Conservation (phyloP, 2,113 vertebrate species). For the Blennius ocellaris region DNA sequence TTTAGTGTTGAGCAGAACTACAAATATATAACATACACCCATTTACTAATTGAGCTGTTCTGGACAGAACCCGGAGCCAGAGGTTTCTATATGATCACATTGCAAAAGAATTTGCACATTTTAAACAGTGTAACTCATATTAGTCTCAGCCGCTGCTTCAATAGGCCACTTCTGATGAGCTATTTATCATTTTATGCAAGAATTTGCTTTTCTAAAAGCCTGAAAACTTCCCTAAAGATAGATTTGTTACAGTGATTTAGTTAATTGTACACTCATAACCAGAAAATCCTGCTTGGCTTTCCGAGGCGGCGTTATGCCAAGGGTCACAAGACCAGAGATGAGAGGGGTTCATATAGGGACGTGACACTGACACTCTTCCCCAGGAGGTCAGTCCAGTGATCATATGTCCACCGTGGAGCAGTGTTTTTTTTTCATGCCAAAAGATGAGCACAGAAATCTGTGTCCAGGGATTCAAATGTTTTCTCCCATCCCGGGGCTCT, state of each 20-base stretch:
- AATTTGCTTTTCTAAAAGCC: not conserved
- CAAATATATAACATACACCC: slow-evolving; percentile 33
- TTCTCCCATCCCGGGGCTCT: slow-evolving; percentile 8
- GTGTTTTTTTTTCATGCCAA: slow-evolving; percentile 11
- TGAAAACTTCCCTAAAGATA: not conserved
- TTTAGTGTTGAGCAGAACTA: slow-evolving; percentile 38
- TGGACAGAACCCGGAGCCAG: slow-evolving; percentile 35
- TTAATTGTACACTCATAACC: not conserved
- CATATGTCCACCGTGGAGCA: slow-evolving; percentile 5
- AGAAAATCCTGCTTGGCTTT: not conserved
- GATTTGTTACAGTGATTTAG: slow-evolving; percentile 4
- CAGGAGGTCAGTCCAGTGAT: not conserved
- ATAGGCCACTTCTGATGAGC: slow-evolving; percentile 6
- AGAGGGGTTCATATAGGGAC: not conserved
- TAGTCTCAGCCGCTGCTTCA: slow-evolving; percentile 9
- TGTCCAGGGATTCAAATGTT: slow-evolving; percentile 7
- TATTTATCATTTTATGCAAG: slow-evolving; percentile 9
- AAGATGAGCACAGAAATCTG: slow-evolving; percentile 9
- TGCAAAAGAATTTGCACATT: slow-evolving; percentile 41
- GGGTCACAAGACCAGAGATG: not conserved
- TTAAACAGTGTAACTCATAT: slow-evolving; percentile 17
- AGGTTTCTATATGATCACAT: slow-evolving; percentile 53
- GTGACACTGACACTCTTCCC: not conserved
- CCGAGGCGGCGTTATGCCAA: not conserved
- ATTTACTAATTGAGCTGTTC: slow-evolving; percentile 36